Base-by-base conservation (phyloP, 2,113 vertebrate genomes). In the Chaenocephalus aceratus region DNA sequence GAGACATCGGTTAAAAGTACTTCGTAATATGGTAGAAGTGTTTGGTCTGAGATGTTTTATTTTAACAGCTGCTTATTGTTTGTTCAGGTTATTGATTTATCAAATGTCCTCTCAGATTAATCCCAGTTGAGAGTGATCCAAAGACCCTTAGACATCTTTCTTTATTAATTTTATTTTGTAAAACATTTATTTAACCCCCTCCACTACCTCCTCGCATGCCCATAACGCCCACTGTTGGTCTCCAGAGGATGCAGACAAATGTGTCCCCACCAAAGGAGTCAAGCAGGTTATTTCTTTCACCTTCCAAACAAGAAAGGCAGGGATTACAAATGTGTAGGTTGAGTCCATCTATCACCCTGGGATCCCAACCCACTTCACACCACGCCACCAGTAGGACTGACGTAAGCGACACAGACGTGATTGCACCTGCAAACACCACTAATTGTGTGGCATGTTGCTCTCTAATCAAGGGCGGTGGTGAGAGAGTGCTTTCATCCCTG, bases 1-100 rank as follows among this genome's bases (percentile, higher is more conserved):
- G 80, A 87, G 90, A 92, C 67, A 82, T 72, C 44, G 75, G 87
- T 83, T 86, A 78, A 66, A 85, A 65, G 60, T 76, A 82, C 75
- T 84, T 86, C 69, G 84, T 74, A 64, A 71, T 91, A 89, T 80
- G 74, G 62, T 63, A 70, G 77, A 56, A 26, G 44, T 77, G 68
- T 79, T 79, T 46, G 41, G 41, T 76, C 66, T 36, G 49, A 76
- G 61, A 36, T 79, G 46, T 26, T 57, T 53, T 72, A 69, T 79
- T 5, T 49, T 41, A 72, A 65, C 2, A 51, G 41, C 36, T 60
- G 14, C 6, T 62, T 18, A 68, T 70, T 45, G 0, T 44, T 51
- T 57, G 26, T 41, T 44, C 11, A 51, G 56, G 5, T 7, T 23
- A 64, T 53, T 44, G 26, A 66, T 2, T 52, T 2, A 53, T 34